phyloP scores from a whole-genome alignment of 1,140 invertebrate species.

The Drosophila malerkotliana region DNA sequence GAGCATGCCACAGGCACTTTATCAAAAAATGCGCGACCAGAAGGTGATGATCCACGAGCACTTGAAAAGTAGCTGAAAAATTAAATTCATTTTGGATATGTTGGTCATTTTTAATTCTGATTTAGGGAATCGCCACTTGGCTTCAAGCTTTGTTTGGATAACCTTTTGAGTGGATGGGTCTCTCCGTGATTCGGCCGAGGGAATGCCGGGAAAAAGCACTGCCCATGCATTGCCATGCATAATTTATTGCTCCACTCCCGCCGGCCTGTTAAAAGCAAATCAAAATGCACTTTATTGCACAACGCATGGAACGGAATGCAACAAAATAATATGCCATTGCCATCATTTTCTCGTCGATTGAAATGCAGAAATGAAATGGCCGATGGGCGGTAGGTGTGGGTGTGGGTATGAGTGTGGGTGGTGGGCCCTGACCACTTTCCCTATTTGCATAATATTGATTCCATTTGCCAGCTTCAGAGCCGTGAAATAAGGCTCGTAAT shows the following conservation, averaged over 20 bases:
- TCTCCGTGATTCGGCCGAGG: background rate
- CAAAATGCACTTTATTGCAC: conserved; percentile 67
- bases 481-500: conserved; percentile 40
- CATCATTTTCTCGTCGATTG: conserved; percentile 58
- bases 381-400: background rate
- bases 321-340: conserved; percentile 57
- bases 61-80: conserved; percentile 24
- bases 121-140: conserved; percentile 23
- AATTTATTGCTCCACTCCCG: conserved; percentile 43
- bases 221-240: conserved; percentile 53
- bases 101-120: conserved; percentile 18
- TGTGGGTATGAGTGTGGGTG: background rate
- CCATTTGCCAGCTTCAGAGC: conserved; percentile 31
- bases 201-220: conserved; percentile 9
- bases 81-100: background rate
- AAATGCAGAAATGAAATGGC: conserved; percentile 46
- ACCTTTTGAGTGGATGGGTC: conserved; percentile 16
- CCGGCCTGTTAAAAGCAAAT: conserved; percentile 62
- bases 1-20: conserved; percentile 27
- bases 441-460: conserved; percentile 79
- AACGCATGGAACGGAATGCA: conserved; percentile 43
- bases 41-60: conserved; percentile 41
- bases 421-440: conserved; percentile 35
- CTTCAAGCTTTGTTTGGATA: conserved; percentile 7
- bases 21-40: conserved; percentile 16